Base-by-base conservation (phyloP, 2,888 invertebrate genomes). In the Piscicola geometra region DNA sequence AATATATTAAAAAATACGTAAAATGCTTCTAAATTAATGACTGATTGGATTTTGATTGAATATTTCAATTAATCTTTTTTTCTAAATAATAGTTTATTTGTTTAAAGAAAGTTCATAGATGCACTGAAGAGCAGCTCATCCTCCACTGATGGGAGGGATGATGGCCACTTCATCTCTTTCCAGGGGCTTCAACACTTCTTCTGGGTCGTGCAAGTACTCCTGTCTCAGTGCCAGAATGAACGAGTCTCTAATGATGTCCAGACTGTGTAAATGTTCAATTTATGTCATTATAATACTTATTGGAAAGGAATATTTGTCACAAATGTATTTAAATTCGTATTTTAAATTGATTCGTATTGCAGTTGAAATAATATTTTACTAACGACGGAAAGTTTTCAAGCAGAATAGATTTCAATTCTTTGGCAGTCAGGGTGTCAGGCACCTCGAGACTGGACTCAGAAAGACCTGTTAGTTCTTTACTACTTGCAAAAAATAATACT, bases 81-180 rank as follows among this genome's bases (percentile, higher is more conserved):
- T n/a, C n/a, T n/a, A n/a, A n/a, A n/a, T n/a, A n/a, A n/a, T n/a
- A n/a, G n/a, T n/a, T n/a, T n/a, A n/a, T n/a, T n/a, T n/a, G n/a
- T n/a, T n/a, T n/a, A n/a, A n/a, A n/a, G n/a, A n/a, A n/a, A n/a
- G n/a, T n/a, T n/a, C n/a, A n/a, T n/a, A n/a, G n/a, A n/a, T n/a
- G n/a, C n/a, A n/a, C n/a, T n/a, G n/a, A n/a, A n/a, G n/a, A n/a
- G n/a, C 5, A 56, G n/a, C 3, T 56, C n/a, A 92, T 81, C 96
- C 96, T 81, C 95, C 95, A 86, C 95, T 95, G 72, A 97, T 88
- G 0, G 96, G 96, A 74, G 96, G 96, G 83, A 97, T 95, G 21
- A 96, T 89, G 78, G 95, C 96, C 78, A 96, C 88, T 85, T 90
- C 91, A 87, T 95, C 94, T 78, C 89, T 90, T 35, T 89, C 87